Conservation (phyloP, 2,888 invertebrate species). For the Agrotis ipsilon region DNA sequence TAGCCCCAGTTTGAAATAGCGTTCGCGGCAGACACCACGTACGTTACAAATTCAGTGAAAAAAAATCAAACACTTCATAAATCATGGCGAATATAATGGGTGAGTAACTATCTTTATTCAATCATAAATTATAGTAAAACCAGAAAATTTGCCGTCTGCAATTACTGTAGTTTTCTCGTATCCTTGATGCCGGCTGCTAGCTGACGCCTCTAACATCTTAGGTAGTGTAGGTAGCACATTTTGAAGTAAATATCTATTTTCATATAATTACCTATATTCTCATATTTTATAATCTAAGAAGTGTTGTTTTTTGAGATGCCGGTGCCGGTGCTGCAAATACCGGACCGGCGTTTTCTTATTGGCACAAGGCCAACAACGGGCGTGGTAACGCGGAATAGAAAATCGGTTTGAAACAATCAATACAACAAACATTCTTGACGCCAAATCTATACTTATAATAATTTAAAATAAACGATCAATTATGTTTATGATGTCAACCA, state of each 20-base stretch:
- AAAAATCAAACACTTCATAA: slow-evolving; percentile 66
- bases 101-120: slow-evolving; percentile 72
- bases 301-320: slow-evolving; percentile 69
- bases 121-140: slow-evolving; percentile 7
- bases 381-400: slow-evolving; percentile 75
- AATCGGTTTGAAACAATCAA: slow-evolving; percentile 70
- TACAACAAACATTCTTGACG: slow-evolving; percentile 54
- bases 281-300: slow-evolving; percentile 23
- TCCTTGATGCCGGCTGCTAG: slow-evolving; percentile 7
- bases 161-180: neutral
- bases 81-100: slow-evolving; percentile 87
- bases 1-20: slow-evolving; percentile 71
- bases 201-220: slow-evolving; percentile 1
- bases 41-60: slow-evolving; percentile 73
- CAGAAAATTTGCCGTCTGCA: neutral
- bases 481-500: slow-evolving; percentile 8
- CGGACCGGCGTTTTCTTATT: slow-evolving; percentile 80
- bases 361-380: slow-evolving; percentile 82
- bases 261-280: neutral
- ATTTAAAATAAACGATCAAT: slow-evolving; percentile 11
- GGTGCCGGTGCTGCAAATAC: slow-evolving; percentile 73
- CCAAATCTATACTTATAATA: too few relatives aligned
- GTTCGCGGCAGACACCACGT: slow-evolving; percentile 68
- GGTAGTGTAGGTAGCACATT: slow-evolving; percentile 4
- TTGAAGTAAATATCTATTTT: slow-evolving; percentile 24